phyloP scores from a whole-genome alignment of 2,797 vertebrate species.

The Lophius americanus region DNA sequence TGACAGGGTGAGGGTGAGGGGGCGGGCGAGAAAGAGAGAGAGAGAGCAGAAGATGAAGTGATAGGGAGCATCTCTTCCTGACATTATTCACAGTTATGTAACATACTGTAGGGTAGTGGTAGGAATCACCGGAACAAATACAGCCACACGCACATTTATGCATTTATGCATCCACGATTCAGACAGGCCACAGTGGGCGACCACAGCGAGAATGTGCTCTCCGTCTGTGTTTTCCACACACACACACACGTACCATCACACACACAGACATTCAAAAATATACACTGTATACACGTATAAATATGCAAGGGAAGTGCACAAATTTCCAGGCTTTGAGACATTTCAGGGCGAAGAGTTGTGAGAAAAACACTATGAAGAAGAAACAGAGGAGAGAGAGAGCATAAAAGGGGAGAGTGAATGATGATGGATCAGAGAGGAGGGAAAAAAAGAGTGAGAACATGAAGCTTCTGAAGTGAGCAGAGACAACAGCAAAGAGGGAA shows the following conservation, averaged over 20 bases:
- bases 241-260: neutral
- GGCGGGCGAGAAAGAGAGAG: conserved; percentile 6
- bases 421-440: neutral
- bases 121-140: conserved; percentile 62
- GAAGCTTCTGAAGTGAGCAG: neutral
- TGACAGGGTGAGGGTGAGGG: conserved; percentile 38
- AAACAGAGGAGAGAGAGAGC: conserved; percentile 6
- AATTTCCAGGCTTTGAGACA: conserved; percentile 12
- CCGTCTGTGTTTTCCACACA: conserved; percentile 7
- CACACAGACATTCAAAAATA: conserved; percentile 11
- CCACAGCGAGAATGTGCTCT: conserved; percentile 23
- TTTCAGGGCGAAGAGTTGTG: conserved; percentile 20
- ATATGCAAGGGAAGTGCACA: conserved; percentile 11
- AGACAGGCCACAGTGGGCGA: conserved; percentile 30
- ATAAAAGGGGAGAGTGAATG: conserved; percentile 8
- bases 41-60: conserved; percentile 32
- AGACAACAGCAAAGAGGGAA: neutral
- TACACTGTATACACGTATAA: conserved; percentile 13
- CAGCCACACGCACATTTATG: conserved; percentile 55
- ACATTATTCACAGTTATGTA: conserved; percentile 69
- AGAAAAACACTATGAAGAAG: conserved; percentile 28
- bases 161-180: conserved; percentile 52
- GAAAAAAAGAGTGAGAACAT: neutral
- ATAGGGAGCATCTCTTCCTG: conserved; percentile 36
- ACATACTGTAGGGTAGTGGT: conserved; percentile 39